Evolutionary conservation across 2,113 vertebrate species (phyloP), one percentile per base, ranked within the genome.

Genomic region (Notothenia coriiceps): DNA sequence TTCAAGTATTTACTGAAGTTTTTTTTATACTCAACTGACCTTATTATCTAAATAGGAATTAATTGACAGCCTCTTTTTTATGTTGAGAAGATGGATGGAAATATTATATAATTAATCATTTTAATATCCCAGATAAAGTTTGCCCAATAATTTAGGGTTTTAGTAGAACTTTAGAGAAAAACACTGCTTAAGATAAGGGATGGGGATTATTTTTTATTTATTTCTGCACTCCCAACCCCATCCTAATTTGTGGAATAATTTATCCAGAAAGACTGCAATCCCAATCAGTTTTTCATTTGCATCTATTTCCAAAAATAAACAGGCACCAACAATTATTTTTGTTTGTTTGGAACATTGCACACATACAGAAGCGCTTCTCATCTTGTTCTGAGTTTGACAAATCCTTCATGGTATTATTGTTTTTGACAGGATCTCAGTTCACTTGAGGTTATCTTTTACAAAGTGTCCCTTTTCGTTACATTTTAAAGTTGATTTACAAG

Each of bases 361-460:
- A 25, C 35, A 55, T 17, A 20, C 2, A 55, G 40, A 43, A 9
- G 15, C 5, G 59, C 14, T 61, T 15, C 29, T 29, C 15, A 59
- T 60, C 29, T 60, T 4, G 2, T 61, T 8, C n/a, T 62, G 18
- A n/a, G 35, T 62, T 3, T 62, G 59, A 59, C 59, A 61, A 61
- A 40, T 43, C 59, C 33, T 43, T 40, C 17, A 60, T 15, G 29
- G 56, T 13, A 10, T 17, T 35, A 18, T 35, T 62, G 10, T 12
- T 62, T 61, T n/a, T 43, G 17, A 43, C 52, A 57, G 17, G 10
- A 70, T 70, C 54, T 47, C 15, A 29, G 10, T 57, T 70, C 68
- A 29, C 35, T 17, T 15, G 4, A 40, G 17, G 50, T 40, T n/a
- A 70, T 44, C 50, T 40, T 69, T 44, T n/a, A 61, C 1, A 61